Evolutionary conservation across 2,797 vertebrate genomes (phyloP).

Genomic region (Adelosebastes latens): DNA sequence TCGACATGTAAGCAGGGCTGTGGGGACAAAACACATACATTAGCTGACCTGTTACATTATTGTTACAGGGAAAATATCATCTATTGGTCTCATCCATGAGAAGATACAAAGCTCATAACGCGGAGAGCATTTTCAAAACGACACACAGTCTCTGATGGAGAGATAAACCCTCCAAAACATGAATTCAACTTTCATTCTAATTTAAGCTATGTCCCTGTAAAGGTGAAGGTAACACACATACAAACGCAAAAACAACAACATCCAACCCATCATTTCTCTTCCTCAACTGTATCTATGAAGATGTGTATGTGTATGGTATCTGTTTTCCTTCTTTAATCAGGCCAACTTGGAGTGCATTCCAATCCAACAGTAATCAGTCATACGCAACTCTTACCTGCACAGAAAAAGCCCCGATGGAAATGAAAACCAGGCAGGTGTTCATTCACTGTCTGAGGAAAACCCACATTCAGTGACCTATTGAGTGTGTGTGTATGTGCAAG

Average conservation of each 20-base stretch:
- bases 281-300: background rate
- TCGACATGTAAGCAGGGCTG: conserved; percentile 90
- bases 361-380: conserved; percentile 59
- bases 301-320: background rate
- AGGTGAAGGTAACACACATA: background rate
- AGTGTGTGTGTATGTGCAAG: conserved; percentile 14
- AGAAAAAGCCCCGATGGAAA: conserved; percentile 36
- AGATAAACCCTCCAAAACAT: background rate
- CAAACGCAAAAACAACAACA: background rate
- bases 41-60: background rate
- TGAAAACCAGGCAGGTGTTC: conserved; percentile 45
- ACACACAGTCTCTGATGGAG: background rate
- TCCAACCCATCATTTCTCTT: background rate
- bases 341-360: conserved; percentile 13
- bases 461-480: conserved; percentile 29
- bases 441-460: conserved; percentile 48
- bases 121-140: background rate
- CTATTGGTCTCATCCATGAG: background rate
- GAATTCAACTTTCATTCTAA: background rate
- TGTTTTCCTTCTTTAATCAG: conserved; percentile 3
- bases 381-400: conserved; percentile 14
- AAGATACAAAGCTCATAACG: background rate
- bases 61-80: background rate
- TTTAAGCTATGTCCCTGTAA: background rate
- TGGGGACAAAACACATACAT: background rate